Base-by-base conservation (phyloP, 2,113 vertebrate species). In the Glareola pratincola region DNA sequence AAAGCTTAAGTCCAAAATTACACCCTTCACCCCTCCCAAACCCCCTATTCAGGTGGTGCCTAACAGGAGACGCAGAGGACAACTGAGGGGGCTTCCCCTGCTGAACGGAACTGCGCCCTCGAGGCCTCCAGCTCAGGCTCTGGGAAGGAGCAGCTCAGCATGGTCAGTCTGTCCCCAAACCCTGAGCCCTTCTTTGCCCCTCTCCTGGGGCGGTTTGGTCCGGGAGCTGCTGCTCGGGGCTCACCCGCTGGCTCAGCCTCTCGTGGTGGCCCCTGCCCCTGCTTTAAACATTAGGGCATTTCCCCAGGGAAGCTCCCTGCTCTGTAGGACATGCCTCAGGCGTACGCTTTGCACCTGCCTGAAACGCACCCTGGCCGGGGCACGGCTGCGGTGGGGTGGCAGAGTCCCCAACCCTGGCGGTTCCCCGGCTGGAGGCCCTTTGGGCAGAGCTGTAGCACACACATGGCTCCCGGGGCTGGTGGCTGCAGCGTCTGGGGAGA, bases 291-390 rank as follows among this genome's bases (percentile, higher is more conserved):
- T 26, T 32, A 39, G 21, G 24, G 20, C 34, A 19, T n/a, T 57
- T 75, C 41, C 9, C 29, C 10, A 36, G 43, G 45, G 16, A 72
- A 48, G 13, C 32, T 71, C 39, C 39, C 57, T 64, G 19, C 30
- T 60, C 39, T 4, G 11, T 16, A 77, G 39, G 57, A 56, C 1
- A 2, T 21, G 9, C 13, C 64, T 82, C 47, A 48, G 37, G 36
- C 0, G 1, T 7, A 34, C 3, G 16, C 63, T 71, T 51, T 2
- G 2, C 30, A 30, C 27, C 8, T 80, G n/a, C 14, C 30, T 1
- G 5, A 76, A 32, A 56, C 4, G 45, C 23, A 39, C 15, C 10
- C 7, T n/a, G 50, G 56, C 34, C 54, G 69, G 54, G 10, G 41
- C 41, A 39, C 1, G 8, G 34, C 56, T 59, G 30, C 2, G 10